Conservation (phyloP, 2,113 vertebrate species). For the Ascaphus truei region DNA sequence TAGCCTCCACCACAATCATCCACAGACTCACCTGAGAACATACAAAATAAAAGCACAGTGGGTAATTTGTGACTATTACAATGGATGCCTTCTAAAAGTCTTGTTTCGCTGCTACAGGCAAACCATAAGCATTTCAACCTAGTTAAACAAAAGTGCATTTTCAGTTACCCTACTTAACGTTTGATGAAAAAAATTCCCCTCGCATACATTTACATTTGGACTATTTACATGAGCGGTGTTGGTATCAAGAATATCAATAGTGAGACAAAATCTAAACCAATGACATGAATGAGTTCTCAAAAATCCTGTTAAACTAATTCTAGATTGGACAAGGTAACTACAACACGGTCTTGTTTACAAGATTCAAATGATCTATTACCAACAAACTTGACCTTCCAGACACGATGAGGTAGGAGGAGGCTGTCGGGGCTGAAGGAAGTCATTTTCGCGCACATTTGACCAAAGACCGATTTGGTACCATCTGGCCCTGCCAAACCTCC, state of each 20-base stretch:
- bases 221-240: too few relatives aligned
- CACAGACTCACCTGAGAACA: slow-evolving; percentile 85
- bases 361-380: slow-evolving; percentile 59
- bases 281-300: too few relatives aligned
- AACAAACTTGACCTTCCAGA: slow-evolving; percentile 99
- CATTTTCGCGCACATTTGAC: slow-evolving; percentile 98
- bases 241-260: too few relatives aligned
- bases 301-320: too few relatives aligned
- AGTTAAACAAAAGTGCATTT: not conserved
- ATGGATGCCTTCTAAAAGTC: not conserved
- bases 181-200: too few relatives aligned
- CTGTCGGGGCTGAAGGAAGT: slow-evolving; percentile 94
- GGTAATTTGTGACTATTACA: not conserved
- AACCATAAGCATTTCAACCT: not conserved
- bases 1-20: slow-evolving; percentile 97
- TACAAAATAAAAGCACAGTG: too few relatives aligned
- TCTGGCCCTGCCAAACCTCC: slow-evolving; percentile 94
- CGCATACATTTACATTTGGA: too few relatives aligned
- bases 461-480: slow-evolving; percentile 96
- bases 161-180: slow-evolving; percentile 13
- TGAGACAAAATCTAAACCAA: too few relatives aligned
- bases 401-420: slow-evolving; percentile 90
- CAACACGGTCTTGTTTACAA: too few relatives aligned
- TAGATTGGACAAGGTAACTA: too few relatives aligned
- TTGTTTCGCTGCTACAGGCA: not conserved